Conservation (phyloP, 2,888 invertebrate genomes). For the Drosophila falleni region DNA sequence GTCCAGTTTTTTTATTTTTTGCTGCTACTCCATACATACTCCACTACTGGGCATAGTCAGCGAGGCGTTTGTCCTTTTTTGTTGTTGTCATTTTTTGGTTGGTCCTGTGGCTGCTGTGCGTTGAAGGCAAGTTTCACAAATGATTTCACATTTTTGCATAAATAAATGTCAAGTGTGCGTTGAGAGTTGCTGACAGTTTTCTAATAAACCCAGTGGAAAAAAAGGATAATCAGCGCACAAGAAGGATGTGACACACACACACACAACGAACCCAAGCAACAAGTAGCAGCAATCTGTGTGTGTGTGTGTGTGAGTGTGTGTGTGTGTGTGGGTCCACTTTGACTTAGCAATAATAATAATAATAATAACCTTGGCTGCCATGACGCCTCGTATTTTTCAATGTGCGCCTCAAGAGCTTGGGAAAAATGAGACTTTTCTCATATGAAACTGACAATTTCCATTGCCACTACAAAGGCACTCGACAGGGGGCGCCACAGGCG, state of each 20-base stretch:
- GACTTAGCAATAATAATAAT: constrained; percentile 76
- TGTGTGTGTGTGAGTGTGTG: constrained; percentile 7
- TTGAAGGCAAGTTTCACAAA: constrained; percentile 76
- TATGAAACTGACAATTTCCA: constrained; percentile 78
- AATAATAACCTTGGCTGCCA: constrained; percentile 77
- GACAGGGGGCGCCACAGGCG: constrained; percentile 25
- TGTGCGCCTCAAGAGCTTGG: constrained; percentile 49
- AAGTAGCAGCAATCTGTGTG: constrained; percentile 45
- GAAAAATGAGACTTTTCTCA: constrained; percentile 47
- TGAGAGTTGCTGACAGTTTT: constrained; percentile 78
- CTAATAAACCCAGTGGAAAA: constrained; percentile 73
- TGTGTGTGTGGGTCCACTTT: constrained; percentile 61
- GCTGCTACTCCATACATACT: constrained; percentile 30
- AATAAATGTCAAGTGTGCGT: constrained; percentile 81
- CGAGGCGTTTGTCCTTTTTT: constrained; percentile 62
- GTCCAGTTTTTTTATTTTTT: constrained; percentile 27
- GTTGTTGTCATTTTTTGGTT: constrained; percentile 47
- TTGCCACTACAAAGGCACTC: constrained; percentile 65
- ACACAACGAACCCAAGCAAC: constrained; percentile 52
- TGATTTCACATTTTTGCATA: constrained; percentile 82
- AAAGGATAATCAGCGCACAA: constrained; percentile 74
- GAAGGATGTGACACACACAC: constrained; percentile 36
- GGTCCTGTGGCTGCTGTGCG: constrained; percentile 36
- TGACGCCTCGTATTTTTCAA: constrained; percentile 68
- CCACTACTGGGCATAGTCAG: constrained; percentile 35